Percentiles rank a stretch among this genome's conserved stretches.
These are phyloP conservation scores for Lycocorax pyrrhopterus DNA, from an alignment of 2,113 vertebrate genomes.

Conservation along the genomic window DNA sequence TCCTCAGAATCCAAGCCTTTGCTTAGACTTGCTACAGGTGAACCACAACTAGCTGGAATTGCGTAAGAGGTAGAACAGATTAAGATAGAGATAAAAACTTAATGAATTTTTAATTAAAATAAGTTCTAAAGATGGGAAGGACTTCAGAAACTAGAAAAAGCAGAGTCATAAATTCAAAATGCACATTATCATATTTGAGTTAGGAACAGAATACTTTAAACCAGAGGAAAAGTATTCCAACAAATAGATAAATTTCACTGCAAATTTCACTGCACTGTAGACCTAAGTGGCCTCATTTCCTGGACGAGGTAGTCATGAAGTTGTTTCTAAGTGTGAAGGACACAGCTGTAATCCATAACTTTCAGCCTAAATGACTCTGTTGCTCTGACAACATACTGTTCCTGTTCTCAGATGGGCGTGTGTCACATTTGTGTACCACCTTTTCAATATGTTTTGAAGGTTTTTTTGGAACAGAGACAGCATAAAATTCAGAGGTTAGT, in stretches of 20 bases:
- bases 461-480: background rate
- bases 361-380: background rate
- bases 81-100: background rate
- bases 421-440: background rate
- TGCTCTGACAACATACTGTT: background rate
- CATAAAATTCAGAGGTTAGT: background rate
- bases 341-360: background rate
- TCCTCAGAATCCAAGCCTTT: background rate
- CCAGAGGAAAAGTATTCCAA: background rate
- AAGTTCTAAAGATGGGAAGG: background rate
- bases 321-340: background rate
- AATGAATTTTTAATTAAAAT: background rate
- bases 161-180: background rate
- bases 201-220: background rate
- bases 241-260: background rate
- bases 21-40: background rate
- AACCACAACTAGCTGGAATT: background rate
- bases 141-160: background rate
- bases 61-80: background rate
- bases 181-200: background rate
- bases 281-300: background rate
- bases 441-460: background rate
- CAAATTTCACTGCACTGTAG: background rate
- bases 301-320: background rate
- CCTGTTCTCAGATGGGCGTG: background rate